A percentile compares a stretch with the other conserved stretches of the same genome.
phyloP scores from a whole-genome alignment of 2,113 vertebrate species.

The Eonycteris spelaea region DNA sequence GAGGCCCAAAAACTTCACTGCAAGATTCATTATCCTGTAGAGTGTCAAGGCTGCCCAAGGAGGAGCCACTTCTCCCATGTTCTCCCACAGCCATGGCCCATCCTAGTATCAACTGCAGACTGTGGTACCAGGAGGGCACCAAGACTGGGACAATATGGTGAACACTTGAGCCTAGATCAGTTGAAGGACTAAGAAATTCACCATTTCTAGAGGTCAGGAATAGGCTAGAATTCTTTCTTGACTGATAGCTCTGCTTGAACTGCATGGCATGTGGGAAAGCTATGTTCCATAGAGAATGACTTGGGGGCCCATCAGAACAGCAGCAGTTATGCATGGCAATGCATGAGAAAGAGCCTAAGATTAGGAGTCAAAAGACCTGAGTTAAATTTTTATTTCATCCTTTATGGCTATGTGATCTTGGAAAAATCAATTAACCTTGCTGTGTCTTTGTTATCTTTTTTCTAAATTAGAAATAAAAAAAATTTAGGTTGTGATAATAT shows the following conservation, averaged over 20 bases:
- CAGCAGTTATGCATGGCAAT: too few relatives aligned
- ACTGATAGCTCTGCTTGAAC: background rate
- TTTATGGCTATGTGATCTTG: background rate
- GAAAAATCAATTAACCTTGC: background rate
- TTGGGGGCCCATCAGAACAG: background rate
- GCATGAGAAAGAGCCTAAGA: background rate
- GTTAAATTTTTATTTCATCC: background rate
- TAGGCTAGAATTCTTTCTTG: background rate
- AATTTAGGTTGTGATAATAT: background rate
- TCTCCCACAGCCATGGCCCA: too few relatives aligned
- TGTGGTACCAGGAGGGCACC: background rate
- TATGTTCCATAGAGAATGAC: background rate
- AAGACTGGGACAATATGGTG: background rate
- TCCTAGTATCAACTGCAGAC: background rate
- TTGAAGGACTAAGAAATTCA: background rate
- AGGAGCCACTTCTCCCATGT: background rate
- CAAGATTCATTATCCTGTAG: background rate
- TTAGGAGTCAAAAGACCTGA: background rate
- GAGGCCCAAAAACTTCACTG: background rate
- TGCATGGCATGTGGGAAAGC: background rate
- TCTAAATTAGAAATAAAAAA: background rate
- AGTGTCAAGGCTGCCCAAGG: background rate
- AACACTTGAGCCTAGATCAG: background rate
- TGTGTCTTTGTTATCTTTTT: background rate
- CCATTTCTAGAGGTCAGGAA: background rate